Evolutionary conservation across 2,113 vertebrate species (phyloP).

Genomic region (Pteronura brasiliensis): DNA sequence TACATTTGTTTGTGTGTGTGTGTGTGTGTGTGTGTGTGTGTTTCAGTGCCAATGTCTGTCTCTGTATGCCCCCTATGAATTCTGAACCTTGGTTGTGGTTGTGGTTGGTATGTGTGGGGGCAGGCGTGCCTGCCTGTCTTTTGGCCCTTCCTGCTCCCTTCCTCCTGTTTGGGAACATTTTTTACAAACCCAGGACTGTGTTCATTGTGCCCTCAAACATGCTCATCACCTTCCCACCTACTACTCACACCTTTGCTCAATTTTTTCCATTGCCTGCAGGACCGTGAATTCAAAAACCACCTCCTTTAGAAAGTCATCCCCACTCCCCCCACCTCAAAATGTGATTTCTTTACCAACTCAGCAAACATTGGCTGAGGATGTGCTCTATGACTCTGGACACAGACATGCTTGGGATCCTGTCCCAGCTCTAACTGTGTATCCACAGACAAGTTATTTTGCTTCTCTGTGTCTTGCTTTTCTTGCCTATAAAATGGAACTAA

Average conservation of each 20-base stretch:
- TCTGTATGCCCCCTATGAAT: neutral
- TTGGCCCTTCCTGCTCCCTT: neutral
- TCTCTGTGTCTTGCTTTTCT: conserved; percentile 14
- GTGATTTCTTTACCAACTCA: conserved; percentile 36
- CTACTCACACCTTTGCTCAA: neutral
- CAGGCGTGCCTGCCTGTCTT: neutral
- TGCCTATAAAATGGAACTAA: conserved; percentile 18
- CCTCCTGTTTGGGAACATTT: neutral
- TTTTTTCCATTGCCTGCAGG: neutral
- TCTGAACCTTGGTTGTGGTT: neutral
- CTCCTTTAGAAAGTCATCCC: conserved; percentile 2
- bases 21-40: neutral
- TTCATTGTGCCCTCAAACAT: neutral
- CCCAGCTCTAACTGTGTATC: neutral
- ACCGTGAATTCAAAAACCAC: conserved; percentile 4
- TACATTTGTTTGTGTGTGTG: neutral
- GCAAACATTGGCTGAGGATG: neutral
- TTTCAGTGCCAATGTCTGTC: neutral
- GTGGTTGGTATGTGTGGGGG: neutral
- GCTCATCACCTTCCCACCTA: neutral
- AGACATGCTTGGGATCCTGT: neutral
- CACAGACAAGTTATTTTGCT: conserved; percentile 20
- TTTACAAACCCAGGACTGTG: conserved; percentile 11
- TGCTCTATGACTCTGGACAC: conserved; percentile 18
- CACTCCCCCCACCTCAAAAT: neutral